Percentiles rank a stretch among this genome's conserved stretches.
Conservation (phyloP, 2,888 invertebrate genomes). For the Eledona agricola region DNA sequence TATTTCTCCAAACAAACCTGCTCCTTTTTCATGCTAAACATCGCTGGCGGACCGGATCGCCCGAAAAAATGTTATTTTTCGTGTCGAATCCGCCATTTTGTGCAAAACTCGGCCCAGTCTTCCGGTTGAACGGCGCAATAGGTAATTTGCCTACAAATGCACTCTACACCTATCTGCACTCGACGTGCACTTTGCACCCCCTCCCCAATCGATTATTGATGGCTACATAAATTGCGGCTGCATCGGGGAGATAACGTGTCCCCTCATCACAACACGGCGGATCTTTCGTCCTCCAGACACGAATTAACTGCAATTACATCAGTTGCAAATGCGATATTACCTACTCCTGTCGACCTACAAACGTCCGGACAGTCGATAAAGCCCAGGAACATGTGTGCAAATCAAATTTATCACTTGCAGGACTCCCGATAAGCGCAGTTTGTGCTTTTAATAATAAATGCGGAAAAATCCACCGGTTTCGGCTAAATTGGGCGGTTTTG, state of each 20-base stretch:
- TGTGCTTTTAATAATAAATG: slow-evolving; percentile 1
- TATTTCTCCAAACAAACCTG: no score
- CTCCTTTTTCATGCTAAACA: no score
- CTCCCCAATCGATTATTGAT: slow-evolving; percentile 26
- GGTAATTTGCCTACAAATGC: slow-evolving; percentile 14
- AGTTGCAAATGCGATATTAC: slow-evolving; percentile 28
- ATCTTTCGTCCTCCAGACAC: slow-evolving; percentile 26
- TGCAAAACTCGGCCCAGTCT: not conserved
- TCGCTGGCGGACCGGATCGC: no score
- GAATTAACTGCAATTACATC: slow-evolving; percentile 30
- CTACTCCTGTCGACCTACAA: slow-evolving; percentile 26
- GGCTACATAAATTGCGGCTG: slow-evolving; percentile 31
- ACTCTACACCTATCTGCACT: slow-evolving; percentile 14
- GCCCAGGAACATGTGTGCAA: slow-evolving; percentile 29
- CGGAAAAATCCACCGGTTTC: no score
- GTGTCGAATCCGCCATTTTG: not conserved
- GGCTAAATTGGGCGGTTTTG: no score
- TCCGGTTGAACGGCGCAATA: not conserved
- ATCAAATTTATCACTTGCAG: slow-evolving; percentile 25
- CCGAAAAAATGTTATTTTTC: no score
- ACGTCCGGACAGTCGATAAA: slow-evolving; percentile 26
- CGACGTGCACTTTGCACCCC: slow-evolving; percentile 26
- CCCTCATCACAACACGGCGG: slow-evolving; percentile 25
- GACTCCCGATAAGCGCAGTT: no score
- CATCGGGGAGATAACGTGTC: slow-evolving; percentile 22